These are phyloP conservation scores for Ceratothoa steindachneri DNA, from an alignment of 2,888 invertebrate genomes.

Conservation along the genomic window DNA sequence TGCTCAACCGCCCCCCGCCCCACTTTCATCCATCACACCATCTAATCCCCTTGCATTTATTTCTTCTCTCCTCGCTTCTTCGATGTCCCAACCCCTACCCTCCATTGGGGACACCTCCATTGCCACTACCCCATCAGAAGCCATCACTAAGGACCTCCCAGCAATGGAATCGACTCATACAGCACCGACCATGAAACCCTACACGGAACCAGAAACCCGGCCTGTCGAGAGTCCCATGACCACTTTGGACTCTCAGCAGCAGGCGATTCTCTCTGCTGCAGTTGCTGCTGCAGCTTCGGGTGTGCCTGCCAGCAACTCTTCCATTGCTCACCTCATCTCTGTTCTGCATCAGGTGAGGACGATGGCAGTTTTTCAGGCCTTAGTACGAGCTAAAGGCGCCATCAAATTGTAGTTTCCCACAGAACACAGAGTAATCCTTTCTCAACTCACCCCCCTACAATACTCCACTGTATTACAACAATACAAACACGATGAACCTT, in stretches of 20 bases:
- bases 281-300: constrained; percentile 16
- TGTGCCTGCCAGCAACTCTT: constrained; percentile 12
- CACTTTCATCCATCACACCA: background rate
- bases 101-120: background rate
- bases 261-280: constrained; percentile 4
- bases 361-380: background rate
- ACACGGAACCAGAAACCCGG: background rate
- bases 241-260: constrained; percentile 4
- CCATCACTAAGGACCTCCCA: background rate
- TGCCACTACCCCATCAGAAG: background rate
- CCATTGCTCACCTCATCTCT: constrained; percentile 36
- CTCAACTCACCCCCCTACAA: too few species aligned
- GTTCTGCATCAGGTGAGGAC: constrained; percentile 39
- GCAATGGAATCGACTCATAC: background rate
- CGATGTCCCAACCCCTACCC: constrained; percentile 7
- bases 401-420: too few species aligned
- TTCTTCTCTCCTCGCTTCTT: background rate
- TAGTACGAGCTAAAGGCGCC: background rate
- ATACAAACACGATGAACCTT: too few species aligned
- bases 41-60: constrained; percentile 2
- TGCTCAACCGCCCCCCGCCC: background rate
- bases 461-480: too few species aligned
- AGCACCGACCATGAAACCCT: background rate
- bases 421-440: too few species aligned
- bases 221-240: background rate